Evolutionary conservation across 2,113 vertebrate species (phyloP).

Genomic region (Garra rufa): DNA sequence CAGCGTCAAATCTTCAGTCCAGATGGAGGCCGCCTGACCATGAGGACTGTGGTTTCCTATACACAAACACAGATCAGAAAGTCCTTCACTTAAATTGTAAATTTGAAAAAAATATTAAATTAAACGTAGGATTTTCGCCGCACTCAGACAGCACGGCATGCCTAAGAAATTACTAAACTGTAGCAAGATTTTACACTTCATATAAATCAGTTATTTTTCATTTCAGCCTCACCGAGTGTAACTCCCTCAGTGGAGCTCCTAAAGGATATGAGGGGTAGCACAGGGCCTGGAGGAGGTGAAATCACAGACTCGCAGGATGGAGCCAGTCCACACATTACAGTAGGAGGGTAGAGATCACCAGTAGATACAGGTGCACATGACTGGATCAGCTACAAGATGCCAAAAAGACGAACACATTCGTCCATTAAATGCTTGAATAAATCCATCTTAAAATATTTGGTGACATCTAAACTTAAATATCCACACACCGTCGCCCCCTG

Average conservation of each 20-base stretch:
- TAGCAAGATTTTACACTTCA: neutral
- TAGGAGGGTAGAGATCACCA: slow-evolving; percentile 79
- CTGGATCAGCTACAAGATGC: slow-evolving; percentile 79
- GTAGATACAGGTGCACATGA: slow-evolving; percentile 64
- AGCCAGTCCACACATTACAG: slow-evolving; percentile 80
- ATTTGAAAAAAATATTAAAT: neutral
- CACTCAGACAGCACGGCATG: neutral
- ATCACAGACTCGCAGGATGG: slow-evolving; percentile 78
- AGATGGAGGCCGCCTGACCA: slow-evolving; percentile 83
- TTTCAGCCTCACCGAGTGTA: slow-evolving; percentile 69
- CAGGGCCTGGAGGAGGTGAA: slow-evolving; percentile 71
- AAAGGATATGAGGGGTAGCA: slow-evolving; percentile 81
- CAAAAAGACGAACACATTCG: neutral
- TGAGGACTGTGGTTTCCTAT: slow-evolving; percentile 81
- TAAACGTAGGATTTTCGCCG: neutral
- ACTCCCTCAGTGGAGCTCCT: slow-evolving; percentile 82
- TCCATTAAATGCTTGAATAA: neutral
- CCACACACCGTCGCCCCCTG: slow-evolving; percentile 83
- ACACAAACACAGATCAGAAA: slow-evolving; percentile 1
- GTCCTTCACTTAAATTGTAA: neutral
- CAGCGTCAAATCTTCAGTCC: slow-evolving; percentile 86
- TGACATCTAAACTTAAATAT: neutral
- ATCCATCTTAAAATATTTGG: neutral
- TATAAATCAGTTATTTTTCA: neutral
- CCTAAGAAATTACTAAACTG: neutral